These are phyloP conservation scores for Charanyca ferruginea DNA, from an alignment of 2,888 invertebrate genomes.

Conservation along the genomic window DNA sequence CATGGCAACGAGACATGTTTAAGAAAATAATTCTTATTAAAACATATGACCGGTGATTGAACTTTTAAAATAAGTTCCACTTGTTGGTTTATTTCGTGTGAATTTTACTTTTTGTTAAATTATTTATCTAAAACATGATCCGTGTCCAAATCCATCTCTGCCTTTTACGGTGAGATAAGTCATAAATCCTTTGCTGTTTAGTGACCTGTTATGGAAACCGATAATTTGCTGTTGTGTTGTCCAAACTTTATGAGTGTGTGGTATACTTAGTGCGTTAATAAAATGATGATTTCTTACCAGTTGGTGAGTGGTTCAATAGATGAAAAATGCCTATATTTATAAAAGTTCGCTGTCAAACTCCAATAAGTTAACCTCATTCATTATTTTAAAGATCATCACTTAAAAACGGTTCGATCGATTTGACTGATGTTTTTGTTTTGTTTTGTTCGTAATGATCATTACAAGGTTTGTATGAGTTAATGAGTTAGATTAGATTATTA, in stretches of 20 bases:
- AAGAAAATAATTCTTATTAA: no score
- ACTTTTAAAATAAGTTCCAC: no score
- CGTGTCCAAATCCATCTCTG: constrained; percentile 30
- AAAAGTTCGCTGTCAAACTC: background rate
- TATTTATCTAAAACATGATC: background rate
- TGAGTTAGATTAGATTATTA: no score
- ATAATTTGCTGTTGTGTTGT: constrained; percentile 51
- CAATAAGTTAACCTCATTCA: background rate
- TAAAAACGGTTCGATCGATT: no score
- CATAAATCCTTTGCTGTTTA: constrained; percentile 69
- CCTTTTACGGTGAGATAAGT: constrained; percentile 22
- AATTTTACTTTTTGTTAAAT: no score
- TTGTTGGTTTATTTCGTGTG: no score
- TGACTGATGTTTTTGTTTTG: no score
- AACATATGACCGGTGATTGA: no score
- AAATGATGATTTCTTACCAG: background rate
- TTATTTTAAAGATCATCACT: no score
- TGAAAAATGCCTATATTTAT: background rate
- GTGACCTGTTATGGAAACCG: constrained; percentile 57
- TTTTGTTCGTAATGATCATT: no score
- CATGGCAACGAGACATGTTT: no score
- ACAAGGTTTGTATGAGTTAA: no score
- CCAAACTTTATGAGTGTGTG: constrained; percentile 56
- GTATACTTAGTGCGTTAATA: background rate
- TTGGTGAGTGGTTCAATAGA: background rate